phyloP scores from a whole-genome alignment of 2,888 invertebrate genomes.

The Hermaeophaga mercurialis region DNA sequence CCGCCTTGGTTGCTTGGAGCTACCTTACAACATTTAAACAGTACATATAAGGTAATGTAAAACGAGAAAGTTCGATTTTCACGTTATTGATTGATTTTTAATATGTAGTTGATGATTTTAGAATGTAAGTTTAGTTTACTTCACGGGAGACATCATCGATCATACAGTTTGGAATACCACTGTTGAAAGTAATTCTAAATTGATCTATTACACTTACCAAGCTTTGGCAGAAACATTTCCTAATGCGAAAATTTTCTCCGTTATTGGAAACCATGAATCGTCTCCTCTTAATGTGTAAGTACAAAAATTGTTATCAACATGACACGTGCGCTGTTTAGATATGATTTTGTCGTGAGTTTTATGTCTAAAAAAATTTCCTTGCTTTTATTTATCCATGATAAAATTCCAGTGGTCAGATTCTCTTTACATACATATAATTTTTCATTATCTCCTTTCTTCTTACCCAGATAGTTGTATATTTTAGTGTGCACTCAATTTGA shows the following conservation, averaged over 20 bases:
- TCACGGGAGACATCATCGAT: conserved; percentile 84
- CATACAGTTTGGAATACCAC: conserved; percentile 86
- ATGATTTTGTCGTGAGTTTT: too few relatives aligned
- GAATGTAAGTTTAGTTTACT: conserved; percentile 66
- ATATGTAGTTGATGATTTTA: conserved; percentile 30
- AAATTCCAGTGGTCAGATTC: too few relatives aligned
- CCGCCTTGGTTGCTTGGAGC: conserved; percentile 71
- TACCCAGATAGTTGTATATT: too few relatives aligned
- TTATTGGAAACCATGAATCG: conserved; percentile 71
- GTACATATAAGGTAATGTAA: conserved; percentile 40
- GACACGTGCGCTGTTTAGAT: too few relatives aligned
- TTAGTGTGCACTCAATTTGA: too few relatives aligned
- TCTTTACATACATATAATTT: too few relatives aligned
- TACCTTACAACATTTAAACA: conserved; percentile 62
- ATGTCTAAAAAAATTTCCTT: too few relatives aligned
- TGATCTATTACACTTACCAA: conserved; percentile 61
- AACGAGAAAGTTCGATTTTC: too few relatives aligned
- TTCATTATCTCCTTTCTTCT: too few relatives aligned
- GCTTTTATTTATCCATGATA: too few relatives aligned
- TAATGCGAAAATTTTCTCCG: conserved; percentile 60
- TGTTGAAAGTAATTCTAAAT: conserved; percentile 63
- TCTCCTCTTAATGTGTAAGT: conserved; percentile 62
- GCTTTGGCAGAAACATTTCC: conserved; percentile 56
- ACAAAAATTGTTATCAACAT: too few relatives aligned
- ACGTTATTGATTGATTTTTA: too few relatives aligned